These are phyloP conservation scores for Drosophila ogumai DNA, from an alignment of 1,140 invertebrate genomes.

Conservation along the genomic window DNA sequence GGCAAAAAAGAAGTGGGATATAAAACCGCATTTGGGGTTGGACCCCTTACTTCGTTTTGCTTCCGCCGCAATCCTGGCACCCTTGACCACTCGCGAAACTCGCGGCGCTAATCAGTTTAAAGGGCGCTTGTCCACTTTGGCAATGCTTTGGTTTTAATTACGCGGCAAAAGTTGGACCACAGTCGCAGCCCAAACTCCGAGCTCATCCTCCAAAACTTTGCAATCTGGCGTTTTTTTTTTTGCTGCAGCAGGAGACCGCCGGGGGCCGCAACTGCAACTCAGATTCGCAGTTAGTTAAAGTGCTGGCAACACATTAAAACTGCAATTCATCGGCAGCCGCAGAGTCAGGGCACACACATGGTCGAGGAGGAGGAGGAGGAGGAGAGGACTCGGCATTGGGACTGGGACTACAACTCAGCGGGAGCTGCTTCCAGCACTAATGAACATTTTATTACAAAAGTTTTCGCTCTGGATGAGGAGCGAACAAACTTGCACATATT, in stretches of 20 bases:
- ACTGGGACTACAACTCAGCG: slow-evolving; percentile 57
- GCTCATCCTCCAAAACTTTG: slow-evolving; percentile 15
- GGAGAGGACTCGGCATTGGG: background rate
- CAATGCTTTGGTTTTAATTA: slow-evolving; percentile 82
- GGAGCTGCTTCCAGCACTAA: slow-evolving; percentile 71
- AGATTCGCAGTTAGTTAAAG: slow-evolving; percentile 74
- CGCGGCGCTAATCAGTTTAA: slow-evolving; percentile 77
- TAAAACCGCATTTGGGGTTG: slow-evolving; percentile 28
- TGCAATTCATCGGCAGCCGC: slow-evolving; percentile 77
- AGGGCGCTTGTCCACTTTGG: slow-evolving; percentile 79
- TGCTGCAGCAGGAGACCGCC: slow-evolving; percentile 10
- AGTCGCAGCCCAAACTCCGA: slow-evolving; percentile 4
- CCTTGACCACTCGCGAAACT: slow-evolving; percentile 56
- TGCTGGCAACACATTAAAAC: slow-evolving; percentile 80
- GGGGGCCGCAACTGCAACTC: slow-evolving; percentile 25
- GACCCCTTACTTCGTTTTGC: slow-evolving; percentile 7
- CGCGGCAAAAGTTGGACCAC: slow-evolving; percentile 75
- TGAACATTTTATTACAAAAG: slow-evolving; percentile 82
- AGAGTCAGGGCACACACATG: slow-evolving; percentile 55
- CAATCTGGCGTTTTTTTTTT: slow-evolving; percentile 54
- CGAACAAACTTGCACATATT: slow-evolving; percentile 45
- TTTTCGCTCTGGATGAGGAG: slow-evolving; percentile 46
- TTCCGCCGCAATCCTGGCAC: slow-evolving; percentile 7
- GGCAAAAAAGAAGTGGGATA: background rate
- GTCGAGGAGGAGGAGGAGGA: background rate